Evolutionary conservation across 2,888 invertebrate species (phyloP).

Genomic region (Steinernema scapterisci): DNA sequence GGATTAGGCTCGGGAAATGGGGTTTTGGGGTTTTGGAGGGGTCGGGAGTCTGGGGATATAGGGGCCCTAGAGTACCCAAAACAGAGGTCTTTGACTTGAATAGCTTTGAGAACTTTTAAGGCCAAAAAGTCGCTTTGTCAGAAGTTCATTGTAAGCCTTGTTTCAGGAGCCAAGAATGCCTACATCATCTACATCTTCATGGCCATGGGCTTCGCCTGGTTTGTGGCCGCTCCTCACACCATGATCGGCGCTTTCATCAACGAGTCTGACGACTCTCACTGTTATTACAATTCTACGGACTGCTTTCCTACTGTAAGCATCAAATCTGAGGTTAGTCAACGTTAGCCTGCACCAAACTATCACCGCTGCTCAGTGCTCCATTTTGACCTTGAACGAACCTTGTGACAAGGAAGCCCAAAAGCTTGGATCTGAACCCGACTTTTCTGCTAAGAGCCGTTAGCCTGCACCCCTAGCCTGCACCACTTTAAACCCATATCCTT

Average conservation of each 20-base stretch:
- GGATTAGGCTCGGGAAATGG: no score
- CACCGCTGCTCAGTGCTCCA: no score
- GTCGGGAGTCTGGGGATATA: not conserved
- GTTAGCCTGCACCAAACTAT: not conserved
- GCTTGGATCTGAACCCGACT: no score
- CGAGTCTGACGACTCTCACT: conserved; percentile 24
- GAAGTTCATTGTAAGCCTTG: not conserved
- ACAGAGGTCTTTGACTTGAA: no score
- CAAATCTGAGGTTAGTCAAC: not conserved
- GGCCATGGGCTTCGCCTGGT: conserved; percentile 24
- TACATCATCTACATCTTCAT: conserved; percentile 25
- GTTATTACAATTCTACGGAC: not conserved
- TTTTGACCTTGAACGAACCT: no score
- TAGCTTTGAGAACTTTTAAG: no score
- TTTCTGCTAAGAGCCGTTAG: no score
- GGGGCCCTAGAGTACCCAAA: no score
- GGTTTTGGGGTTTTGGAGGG: not conserved
- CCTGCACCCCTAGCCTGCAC: not conserved
- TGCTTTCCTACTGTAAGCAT: not conserved
- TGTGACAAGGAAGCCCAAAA: no score
- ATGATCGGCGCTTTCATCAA: conserved; percentile 24
- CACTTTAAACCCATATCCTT: not conserved
- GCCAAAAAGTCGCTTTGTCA: not conserved
- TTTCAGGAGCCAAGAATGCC: conserved; percentile 16
- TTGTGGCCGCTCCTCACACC: not conserved